Conservation (phyloP, 2,113 vertebrate genomes). For the Ivindomyrus marchei region DNA sequence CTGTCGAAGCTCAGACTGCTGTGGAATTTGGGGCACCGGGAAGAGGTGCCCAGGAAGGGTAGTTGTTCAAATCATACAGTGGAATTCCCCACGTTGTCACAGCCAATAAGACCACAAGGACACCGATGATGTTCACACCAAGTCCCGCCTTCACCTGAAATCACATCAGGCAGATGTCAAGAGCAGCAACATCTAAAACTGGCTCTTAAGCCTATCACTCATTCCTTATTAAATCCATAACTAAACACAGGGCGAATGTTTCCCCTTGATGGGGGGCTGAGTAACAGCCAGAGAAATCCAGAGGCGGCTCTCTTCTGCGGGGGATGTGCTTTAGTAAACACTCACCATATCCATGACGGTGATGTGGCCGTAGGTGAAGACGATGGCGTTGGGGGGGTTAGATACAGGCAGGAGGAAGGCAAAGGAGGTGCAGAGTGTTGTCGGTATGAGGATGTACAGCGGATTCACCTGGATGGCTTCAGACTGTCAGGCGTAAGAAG, state of each 20-base stretch:
- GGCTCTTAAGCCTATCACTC: neutral
- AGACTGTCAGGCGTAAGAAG: constrained; percentile 54
- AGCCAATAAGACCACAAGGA: constrained; percentile 73
- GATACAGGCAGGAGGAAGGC: constrained; percentile 84
- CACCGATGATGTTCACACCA: constrained; percentile 76
- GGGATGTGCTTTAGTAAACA: constrained; percentile 15
- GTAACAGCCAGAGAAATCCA: neutral
- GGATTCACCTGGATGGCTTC: constrained; percentile 82
- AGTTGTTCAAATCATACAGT: constrained; percentile 71
- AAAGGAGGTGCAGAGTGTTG: constrained; percentile 82
- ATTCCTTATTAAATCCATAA: neutral
- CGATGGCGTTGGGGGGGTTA: constrained; percentile 85
- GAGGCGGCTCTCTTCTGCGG: neutral
- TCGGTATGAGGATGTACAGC: constrained; percentile 79
- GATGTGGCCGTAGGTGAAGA: constrained; percentile 82
- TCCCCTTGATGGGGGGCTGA: neutral
- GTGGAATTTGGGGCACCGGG: constrained; percentile 55
- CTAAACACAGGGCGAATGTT: neutral
- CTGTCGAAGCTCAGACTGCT: constrained; percentile 34
- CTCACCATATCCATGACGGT: constrained; percentile 80
- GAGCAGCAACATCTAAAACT: neutral
- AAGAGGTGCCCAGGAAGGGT: constrained; percentile 72
- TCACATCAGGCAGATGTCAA: neutral
- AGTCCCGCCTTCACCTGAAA: constrained; percentile 86
- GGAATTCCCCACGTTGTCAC: constrained; percentile 75